Conservation (phyloP, 2,113 vertebrate genomes). For the Sphyrna mokarran region DNA sequence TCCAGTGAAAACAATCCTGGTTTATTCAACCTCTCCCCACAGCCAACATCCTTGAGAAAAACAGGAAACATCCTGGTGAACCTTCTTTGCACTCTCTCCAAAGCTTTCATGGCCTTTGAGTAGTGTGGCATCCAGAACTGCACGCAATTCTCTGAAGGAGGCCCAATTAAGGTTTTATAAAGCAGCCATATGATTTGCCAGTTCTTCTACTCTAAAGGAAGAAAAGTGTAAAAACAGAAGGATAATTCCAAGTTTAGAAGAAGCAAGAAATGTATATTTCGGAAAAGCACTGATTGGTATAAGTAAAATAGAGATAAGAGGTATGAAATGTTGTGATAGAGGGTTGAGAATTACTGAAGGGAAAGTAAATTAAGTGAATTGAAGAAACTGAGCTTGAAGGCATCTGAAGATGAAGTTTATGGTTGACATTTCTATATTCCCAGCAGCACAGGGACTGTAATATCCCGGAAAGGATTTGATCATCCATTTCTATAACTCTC, state of each 20-base stretch:
- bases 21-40: no score
- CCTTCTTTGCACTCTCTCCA: no score
- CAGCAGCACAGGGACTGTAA: not conserved
- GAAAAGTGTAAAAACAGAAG: not conserved
- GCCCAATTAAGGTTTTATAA: no score
- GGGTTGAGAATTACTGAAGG: not conserved
- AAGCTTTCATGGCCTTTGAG: no score
- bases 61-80: no score
- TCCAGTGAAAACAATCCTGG: no score
- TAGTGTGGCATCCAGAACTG: no score
- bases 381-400: not conserved
- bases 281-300: not conserved
- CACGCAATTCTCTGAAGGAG: no score
- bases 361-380: not conserved
- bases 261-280: not conserved
- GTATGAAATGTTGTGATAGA: not conserved
- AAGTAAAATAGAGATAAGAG: not conserved
- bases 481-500: not conserved
- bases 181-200: no score
- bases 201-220: no score
- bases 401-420: conserved; percentile 7
- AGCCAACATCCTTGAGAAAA: no score
- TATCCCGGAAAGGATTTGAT: not conserved
- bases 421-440: conserved; percentile 18
- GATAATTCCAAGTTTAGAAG: not conserved